Base-by-base conservation (phyloP, 1,140 invertebrate genomes). In the Macrotrachela quadricornifera region DNA sequence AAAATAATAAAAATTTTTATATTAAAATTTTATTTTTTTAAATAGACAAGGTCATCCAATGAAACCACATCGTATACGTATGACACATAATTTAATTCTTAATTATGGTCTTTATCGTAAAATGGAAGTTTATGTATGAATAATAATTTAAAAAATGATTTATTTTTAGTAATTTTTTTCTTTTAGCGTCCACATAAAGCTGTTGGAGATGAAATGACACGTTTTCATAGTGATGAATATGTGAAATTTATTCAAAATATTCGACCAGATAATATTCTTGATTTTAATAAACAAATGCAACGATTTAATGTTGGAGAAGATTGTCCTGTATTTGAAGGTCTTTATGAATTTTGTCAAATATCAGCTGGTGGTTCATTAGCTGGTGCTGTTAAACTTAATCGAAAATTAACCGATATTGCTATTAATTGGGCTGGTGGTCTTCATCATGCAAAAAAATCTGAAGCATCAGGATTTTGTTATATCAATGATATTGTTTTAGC, bases 231-330 rank as follows among this genome's bases (percentile, higher is more conserved):
- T 60, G 94, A 99, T 74, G 94, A 99, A 65, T 99, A 99, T 65
- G 94, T 99, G 55, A 77, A 87, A 49, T 99, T 99, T 69, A 71
- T 99, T 47, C 76, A 88, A 18, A 92, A 85, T 57, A 97, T 99
- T 61, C 75, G 88, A 59, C 94, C 92, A 37, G 94, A 99, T 67
- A 99, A 99, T 63, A 96, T 99, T 85, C 81, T 83, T 3, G 90
- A 99, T 69, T 97, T 94, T 68, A 95, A 94, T 66, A 97, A 97
- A 73, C 91, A 96, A 70, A 97, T 99, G 92, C 91, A 96, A 67
- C 76, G 88, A 70, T 99, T 68, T 59, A 65, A 97, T 75, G 91
- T 99, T 30, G 92, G 92, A 30, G 92, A 97, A 73, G 67, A 69
- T 59, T 76, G 76, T 72, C 92, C 92, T 0, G 86, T 97, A 0